phyloP scores from a whole-genome alignment of 2,113 vertebrate species.

The Coturnix japonica region DNA sequence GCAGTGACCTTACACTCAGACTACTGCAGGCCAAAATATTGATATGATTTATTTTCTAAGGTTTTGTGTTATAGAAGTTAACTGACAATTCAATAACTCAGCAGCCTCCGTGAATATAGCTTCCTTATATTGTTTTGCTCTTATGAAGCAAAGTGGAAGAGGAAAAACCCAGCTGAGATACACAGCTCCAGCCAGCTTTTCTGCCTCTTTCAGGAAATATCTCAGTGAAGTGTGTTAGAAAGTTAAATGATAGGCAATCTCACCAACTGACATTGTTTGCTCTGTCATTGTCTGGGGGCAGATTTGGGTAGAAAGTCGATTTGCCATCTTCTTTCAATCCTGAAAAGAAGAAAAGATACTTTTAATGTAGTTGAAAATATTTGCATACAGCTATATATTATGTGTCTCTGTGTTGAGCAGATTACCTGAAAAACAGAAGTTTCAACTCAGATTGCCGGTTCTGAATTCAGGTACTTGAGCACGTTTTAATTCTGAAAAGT shows the following conservation, averaged over 20 bases:
- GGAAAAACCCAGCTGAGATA: not conserved
- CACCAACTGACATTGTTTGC: not conserved
- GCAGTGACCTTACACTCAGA: not conserved
- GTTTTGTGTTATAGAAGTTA: slow-evolving; percentile 4
- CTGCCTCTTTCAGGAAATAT: not conserved
- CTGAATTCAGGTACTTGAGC: not conserved
- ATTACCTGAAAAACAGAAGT: not conserved
- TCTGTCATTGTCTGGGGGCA: not conserved
- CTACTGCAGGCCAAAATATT: slow-evolving; percentile 1
- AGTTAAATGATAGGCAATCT: not conserved
- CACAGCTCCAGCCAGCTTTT: not conserved
- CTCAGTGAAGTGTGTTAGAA: not conserved
- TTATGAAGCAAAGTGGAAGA: not conserved
- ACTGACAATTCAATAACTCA: slow-evolving; percentile 34
- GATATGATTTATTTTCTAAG: slow-evolving; percentile 34
- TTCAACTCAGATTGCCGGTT: not conserved
- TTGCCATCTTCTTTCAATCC: not conserved
- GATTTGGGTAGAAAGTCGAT: not conserved
- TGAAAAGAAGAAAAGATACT: not conserved
- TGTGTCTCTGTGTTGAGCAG: not conserved
- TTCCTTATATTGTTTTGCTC: not conserved
- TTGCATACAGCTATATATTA: not conserved
- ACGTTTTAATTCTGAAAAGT: not conserved
- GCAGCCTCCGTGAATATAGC: not conserved
- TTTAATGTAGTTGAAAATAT: not conserved